Conservation (phyloP, 2,797 vertebrate genomes). For the Etheostoma nigrum region DNA sequence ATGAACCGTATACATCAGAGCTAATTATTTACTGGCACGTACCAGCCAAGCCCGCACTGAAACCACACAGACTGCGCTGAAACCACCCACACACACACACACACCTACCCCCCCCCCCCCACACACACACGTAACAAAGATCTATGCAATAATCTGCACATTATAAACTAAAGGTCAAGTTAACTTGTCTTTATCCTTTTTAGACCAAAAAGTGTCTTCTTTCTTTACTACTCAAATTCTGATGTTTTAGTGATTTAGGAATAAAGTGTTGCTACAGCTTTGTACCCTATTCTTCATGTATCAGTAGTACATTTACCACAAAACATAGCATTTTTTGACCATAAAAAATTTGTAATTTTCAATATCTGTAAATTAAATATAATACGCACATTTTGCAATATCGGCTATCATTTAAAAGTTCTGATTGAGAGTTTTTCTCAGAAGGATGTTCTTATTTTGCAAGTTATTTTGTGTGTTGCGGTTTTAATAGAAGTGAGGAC, state of each 20-base stretch:
- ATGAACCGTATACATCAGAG: slow-evolving; percentile 50
- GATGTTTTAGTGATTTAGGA: not conserved
- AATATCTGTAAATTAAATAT: not conserved
- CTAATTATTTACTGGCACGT: slow-evolving; percentile 49
- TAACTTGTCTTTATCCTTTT: not conserved
- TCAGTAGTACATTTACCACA: not conserved
- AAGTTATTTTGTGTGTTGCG: not conserved
- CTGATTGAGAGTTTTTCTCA: not conserved
- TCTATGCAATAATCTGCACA: not conserved
- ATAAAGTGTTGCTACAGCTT: not conserved
- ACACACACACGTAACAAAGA: slow-evolving; percentile 11
- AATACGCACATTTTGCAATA: not conserved
- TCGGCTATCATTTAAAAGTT: not conserved
- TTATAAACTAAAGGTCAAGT: slow-evolving; percentile 4
- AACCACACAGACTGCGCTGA: not conserved
- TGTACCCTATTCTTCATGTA: not conserved
- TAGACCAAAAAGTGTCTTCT: slow-evolving; percentile 1
- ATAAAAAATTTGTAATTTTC: not conserved
- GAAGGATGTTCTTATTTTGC: not conserved
- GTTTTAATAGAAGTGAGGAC: no score
- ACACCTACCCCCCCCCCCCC: slow-evolving; percentile 10
- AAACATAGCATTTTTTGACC: not conserved
- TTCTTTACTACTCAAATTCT: not conserved
- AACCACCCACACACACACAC: slow-evolving; percentile 1
- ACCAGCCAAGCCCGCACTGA: not conserved